phyloP scores from a whole-genome alignment of 2,888 invertebrate genomes.

The Ophion ellenae region DNA sequence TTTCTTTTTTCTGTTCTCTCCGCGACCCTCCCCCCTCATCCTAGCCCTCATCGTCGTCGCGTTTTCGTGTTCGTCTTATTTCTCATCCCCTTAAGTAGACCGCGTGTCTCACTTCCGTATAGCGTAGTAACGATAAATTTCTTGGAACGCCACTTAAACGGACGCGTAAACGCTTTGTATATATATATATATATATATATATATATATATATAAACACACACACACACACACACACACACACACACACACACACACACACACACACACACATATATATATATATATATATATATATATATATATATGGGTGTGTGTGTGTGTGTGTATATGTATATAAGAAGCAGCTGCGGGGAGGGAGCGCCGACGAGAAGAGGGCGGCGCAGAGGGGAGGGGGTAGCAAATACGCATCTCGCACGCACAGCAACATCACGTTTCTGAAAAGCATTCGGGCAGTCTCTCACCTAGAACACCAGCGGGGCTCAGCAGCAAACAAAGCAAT shows the following conservation, averaged over 20 bases:
- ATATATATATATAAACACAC: no score
- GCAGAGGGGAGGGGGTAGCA: neutral
- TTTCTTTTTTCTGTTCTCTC: constrained; percentile 21
- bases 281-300: no score
- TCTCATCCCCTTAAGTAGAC: constrained; percentile 37
- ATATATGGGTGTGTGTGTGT: no score
- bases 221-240: no score
- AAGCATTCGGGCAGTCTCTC: constrained; percentile 11
- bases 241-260: no score
- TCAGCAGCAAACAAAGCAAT: no score
- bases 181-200: neutral
- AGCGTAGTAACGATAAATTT: constrained; percentile 55
- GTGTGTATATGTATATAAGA: neutral
- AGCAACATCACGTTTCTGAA: neutral
- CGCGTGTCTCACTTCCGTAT: constrained; percentile 33
- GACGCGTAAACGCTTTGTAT: constrained; percentile 41
- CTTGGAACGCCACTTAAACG: constrained; percentile 53
- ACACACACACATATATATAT: no score
- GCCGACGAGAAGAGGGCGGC: neutral
- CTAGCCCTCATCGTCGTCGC: neutral
- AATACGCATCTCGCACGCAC: constrained; percentile 21
- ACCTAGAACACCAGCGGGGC: neutral
- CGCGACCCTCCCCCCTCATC: constrained; percentile 8
- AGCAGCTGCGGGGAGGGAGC: constrained; percentile 1
- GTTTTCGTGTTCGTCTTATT: constrained; percentile 31